Evolutionary conservation across 2,113 vertebrate species (phyloP), one percentile per base, ranked within the genome.

Genomic region (Macrotis lagotis): DNA sequence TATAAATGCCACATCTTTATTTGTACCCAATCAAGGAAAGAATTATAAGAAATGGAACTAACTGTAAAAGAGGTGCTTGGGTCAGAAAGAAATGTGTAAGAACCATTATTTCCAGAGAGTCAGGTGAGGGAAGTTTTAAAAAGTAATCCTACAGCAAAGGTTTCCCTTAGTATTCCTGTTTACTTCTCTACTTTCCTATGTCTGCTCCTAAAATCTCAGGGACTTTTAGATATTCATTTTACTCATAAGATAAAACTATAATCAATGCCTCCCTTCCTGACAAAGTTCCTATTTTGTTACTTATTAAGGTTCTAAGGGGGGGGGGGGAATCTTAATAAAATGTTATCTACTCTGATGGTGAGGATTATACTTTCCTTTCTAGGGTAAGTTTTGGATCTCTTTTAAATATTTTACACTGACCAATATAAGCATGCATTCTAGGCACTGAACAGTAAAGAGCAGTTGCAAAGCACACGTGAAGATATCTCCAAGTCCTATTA

Each of bases 81-180:
- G 37, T 6, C 37, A 44, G 55, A 83, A 83, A 83, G 37, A 83
- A 83, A 83, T 44, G n/a, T 83, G 19, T 8, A 44, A 83, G 66
- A 83, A 83, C 16, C 16, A 83, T 2, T 83, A 83, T 83, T 83
- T 83, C 19, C 66, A 83, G 44, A 74, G 37, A 83, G 5, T 74
- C 37, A n/a, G 14, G 19, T 83, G 37, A 44, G 66, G 44, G 66
- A 83, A n/a, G 66, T 83, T 74, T 74, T n/a, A n/a, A 74, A 74
- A 74, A 74, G 14, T n/a, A 74, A 74, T 4, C 25, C 91, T 90
- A 9, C 48, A 0, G 88, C 9, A 48, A 48, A 0, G 0, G 0
- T 97, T 96, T 95, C 97, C 98, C 97, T 97, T 95, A 0, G 94
- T 96, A 95, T 92, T 96, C 95, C 95, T 48, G 93, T 2, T 0